phyloP scores from a whole-genome alignment of 2,888 invertebrate genomes.

The Aleiodes alternator region DNA sequence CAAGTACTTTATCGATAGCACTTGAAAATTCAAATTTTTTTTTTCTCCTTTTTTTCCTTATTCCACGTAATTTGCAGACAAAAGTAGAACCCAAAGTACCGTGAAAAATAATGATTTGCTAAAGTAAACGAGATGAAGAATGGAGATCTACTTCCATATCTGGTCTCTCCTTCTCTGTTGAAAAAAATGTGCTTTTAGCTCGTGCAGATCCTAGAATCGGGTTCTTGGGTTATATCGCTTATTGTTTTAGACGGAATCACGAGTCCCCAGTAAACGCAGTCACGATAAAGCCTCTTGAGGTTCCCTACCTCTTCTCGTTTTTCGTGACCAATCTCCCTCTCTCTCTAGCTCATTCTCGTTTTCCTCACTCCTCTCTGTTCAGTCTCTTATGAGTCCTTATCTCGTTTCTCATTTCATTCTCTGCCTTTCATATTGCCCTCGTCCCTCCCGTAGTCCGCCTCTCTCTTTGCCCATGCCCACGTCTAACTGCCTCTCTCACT shows the following conservation, averaged over 20 bases:
- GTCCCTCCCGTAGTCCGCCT: neutral
- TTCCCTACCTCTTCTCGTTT: conserved; percentile 52
- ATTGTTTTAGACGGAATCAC: conserved; percentile 62
- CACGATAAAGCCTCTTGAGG: conserved; percentile 54
- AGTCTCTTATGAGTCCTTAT: conserved; percentile 4
- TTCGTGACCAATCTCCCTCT: conserved; percentile 41
- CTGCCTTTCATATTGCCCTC: neutral
- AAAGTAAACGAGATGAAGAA: conserved; percentile 34
- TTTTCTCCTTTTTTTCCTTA: neutral
- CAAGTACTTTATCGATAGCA: conserved; percentile 3
- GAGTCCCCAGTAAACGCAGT: conserved; percentile 57
- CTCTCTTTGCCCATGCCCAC: conserved; percentile 4
- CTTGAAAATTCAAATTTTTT: neutral
- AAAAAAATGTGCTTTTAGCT: conserved; percentile 53
- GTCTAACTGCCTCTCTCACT: conserved; percentile 9
- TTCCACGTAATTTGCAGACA: conserved; percentile 11
- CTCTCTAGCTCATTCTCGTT: conserved; percentile 7
- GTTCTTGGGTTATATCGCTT: conserved; percentile 56
- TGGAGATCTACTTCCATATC: conserved; percentile 41
- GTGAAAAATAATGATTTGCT: neutral
- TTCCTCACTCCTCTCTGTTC: neutral
- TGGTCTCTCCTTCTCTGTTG: conserved; percentile 25
- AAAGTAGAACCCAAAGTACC: neutral
- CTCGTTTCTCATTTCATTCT: conserved; percentile 3
- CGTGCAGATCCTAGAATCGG: conserved; percentile 44